Evolutionary conservation across 2,113 vertebrate genomes (phyloP).

Genomic region (Manacus vitellinus): DNA sequence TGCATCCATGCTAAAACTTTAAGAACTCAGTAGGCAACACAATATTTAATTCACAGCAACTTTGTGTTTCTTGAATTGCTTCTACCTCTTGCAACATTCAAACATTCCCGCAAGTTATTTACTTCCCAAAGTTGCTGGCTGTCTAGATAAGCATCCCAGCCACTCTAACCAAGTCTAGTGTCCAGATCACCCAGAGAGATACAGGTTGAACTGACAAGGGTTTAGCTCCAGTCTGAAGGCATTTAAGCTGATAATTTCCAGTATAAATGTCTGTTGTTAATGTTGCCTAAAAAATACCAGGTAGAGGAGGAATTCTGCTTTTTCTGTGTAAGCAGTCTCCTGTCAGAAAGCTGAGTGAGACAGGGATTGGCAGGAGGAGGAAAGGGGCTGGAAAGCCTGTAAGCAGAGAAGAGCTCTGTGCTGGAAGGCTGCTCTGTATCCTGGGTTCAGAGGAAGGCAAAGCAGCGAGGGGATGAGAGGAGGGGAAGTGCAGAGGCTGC

Average conservation of each 20-base stretch:
- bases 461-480: constrained; percentile 29
- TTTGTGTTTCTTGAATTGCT: neutral
- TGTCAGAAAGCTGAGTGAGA: neutral
- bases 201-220: neutral
- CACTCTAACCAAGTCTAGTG: neutral
- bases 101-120: neutral
- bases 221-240: neutral
- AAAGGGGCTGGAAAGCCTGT: neutral
- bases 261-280: neutral
- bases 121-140: neutral
- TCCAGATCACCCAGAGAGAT: neutral
- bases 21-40: neutral
- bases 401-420: neutral
- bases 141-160: neutral
- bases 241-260: neutral
- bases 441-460: constrained; percentile 48
- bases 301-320: neutral
- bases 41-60: neutral
- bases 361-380: neutral
- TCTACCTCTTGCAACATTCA: neutral
- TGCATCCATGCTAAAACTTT: neutral
- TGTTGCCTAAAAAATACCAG: neutral
- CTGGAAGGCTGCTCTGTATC: constrained; percentile 13
- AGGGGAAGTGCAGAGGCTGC: constrained; percentile 5
- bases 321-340: neutral